Evolutionary conservation across 2,888 invertebrate genomes (phyloP).

Genomic region (Apamea crenata): DNA sequence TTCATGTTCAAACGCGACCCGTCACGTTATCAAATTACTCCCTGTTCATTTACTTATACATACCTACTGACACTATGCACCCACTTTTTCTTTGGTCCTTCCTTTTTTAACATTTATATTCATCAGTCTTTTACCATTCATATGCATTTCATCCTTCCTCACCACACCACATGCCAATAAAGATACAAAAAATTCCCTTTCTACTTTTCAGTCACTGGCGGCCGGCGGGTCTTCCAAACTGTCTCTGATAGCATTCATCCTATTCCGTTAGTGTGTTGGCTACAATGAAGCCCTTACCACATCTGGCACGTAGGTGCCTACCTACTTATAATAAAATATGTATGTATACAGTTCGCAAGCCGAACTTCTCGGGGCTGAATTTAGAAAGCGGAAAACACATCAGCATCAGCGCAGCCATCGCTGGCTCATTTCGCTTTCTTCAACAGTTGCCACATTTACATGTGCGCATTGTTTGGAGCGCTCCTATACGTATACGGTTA

Average conservation of each 20-base stretch:
- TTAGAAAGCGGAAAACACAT: conserved; percentile 88
- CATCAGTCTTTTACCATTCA: neutral
- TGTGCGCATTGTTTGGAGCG: conserved; percentile 75
- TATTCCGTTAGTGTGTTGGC: neutral
- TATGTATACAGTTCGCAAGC: conserved; percentile 51
- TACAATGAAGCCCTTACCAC: conserved; percentile 30
- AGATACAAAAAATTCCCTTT: neutral
- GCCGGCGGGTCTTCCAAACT: too few relatives aligned
- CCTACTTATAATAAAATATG: conserved; percentile 42
- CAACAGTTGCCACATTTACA: conserved; percentile 78
- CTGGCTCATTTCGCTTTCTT: conserved; percentile 85
- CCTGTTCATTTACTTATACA: neutral
- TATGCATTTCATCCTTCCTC: neutral
- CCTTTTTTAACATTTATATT: neutral
- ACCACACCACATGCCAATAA: neutral
- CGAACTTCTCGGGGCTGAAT: conserved; percentile 74
- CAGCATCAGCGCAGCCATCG: conserved; percentile 81
- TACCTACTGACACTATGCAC: neutral
- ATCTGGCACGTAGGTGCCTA: neutral
- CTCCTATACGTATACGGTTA: conserved; percentile 52
- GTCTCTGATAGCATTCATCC: neutral
- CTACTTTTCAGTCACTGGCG: too few relatives aligned
- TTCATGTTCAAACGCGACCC: neutral
- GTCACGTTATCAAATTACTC: neutral
- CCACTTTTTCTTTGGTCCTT: neutral